Percentiles rank a stretch among this genome's conserved stretches.
These are phyloP conservation scores for Clepsis dumicolana DNA, from an alignment of 2,888 invertebrate genomes.

Conservation along the genomic window DNA sequence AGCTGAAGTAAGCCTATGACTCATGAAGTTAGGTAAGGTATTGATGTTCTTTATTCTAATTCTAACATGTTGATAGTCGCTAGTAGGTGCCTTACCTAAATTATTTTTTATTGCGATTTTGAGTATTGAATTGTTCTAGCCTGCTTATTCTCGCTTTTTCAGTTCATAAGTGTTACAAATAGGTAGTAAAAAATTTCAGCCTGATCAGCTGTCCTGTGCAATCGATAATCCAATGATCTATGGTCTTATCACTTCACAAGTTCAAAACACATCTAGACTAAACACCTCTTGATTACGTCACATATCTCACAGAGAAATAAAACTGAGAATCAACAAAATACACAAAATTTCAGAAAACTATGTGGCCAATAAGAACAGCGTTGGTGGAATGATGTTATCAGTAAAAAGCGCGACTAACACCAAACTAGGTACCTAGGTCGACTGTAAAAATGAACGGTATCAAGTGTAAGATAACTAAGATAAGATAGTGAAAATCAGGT, in stretches of 20 bases:
- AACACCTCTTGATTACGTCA: slow-evolving; percentile 29
- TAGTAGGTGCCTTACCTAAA: not conserved
- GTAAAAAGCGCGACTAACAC: slow-evolving; percentile 56
- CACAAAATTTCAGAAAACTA: slow-evolving; percentile 9
- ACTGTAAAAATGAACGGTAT: slow-evolving; percentile 78
- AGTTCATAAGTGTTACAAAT: not conserved
- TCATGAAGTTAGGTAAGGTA: not conserved
- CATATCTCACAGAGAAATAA: slow-evolving; percentile 26
- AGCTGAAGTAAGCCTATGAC: not conserved
- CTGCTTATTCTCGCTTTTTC: not conserved
- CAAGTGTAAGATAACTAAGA: slow-evolving; percentile 66
- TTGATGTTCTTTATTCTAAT: not conserved
- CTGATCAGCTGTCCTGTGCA: slow-evolving; percentile 2
- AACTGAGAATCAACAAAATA: not conserved
- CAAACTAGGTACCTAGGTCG: slow-evolving; percentile 59
- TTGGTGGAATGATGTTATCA: slow-evolving; percentile 46
- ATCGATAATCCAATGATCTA: slow-evolving; percentile 22
- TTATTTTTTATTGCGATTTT: not conserved
- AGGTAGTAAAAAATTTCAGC: not conserved
- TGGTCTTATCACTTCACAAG: slow-evolving; percentile 39
- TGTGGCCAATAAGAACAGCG: slow-evolving; percentile 27
- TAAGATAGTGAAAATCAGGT: slow-evolving; percentile 84
- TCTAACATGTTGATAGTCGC: not conserved
- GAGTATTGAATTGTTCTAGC: not conserved
- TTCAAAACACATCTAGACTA: slow-evolving; percentile 9